A percentile compares a stretch with the other conserved stretches of the same genome.
phyloP scores from a whole-genome alignment of 2,113 vertebrate genomes.

The Rallus limicola region DNA sequence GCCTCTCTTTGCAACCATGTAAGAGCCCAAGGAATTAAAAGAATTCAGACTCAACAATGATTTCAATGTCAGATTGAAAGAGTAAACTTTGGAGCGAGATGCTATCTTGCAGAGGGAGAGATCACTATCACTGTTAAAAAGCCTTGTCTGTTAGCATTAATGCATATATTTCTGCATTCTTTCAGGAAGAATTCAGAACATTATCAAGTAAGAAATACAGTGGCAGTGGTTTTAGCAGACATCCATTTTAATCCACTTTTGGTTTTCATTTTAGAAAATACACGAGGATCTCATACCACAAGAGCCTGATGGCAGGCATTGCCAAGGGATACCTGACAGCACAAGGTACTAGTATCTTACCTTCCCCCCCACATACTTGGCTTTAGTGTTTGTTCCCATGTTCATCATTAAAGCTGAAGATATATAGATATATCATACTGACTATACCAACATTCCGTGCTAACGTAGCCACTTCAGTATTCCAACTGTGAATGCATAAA shows the following conservation, averaged over 20 bases:
- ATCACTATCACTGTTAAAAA: conserved; percentile 52
- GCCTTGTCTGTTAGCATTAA: conserved; percentile 34
- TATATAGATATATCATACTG: neutral
- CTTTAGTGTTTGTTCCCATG: neutral
- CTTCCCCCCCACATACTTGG: neutral
- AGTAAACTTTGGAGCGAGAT: conserved; percentile 37
- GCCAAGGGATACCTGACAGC: neutral
- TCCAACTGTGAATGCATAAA: neutral
- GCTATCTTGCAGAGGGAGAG: conserved; percentile 50
- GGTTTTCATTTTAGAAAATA: neutral
- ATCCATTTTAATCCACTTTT: neutral
- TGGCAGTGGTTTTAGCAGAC: neutral
- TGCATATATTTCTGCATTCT: neutral
- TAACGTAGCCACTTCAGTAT: neutral
- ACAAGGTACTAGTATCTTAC: neutral
- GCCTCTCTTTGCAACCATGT: neutral
- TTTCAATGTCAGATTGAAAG: conserved; percentile 57
- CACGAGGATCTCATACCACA: neutral
- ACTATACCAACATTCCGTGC: neutral
- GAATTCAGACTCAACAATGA: conserved; percentile 58
- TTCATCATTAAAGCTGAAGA: neutral
- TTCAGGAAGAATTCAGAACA: neutral
- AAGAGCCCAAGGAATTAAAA: conserved; percentile 54
- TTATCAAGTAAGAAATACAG: neutral
- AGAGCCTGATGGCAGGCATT: neutral